These are phyloP conservation scores for Sisyra terminalis DNA, from an alignment of 2,888 invertebrate genomes.

Conservation along the genomic window DNA sequence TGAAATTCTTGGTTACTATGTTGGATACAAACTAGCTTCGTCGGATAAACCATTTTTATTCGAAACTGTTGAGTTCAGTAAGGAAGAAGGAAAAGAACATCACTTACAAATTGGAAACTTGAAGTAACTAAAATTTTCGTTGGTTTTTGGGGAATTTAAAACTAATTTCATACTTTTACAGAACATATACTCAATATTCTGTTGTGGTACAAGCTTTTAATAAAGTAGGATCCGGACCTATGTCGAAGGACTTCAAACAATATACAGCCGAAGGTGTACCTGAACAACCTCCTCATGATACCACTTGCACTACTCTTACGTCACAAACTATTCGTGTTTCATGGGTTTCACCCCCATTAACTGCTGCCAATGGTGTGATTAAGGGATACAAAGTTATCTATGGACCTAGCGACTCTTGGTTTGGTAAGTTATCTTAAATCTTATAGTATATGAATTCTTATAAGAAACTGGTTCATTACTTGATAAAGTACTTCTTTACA, in stretches of 20 bases:
- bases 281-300: conserved; percentile 81
- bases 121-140: conserved; percentile 29
- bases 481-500: too few relatives aligned
- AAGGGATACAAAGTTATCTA: conserved; percentile 92
- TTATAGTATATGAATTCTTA: too few relatives aligned
- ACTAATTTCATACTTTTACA: conserved; percentile 22
- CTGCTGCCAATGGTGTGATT: conserved; percentile 85
- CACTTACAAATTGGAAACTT: conserved; percentile 65
- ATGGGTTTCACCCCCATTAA: conserved; percentile 87
- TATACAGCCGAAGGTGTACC: conserved; percentile 91
- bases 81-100: conserved; percentile 84
- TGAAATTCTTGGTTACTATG: conserved; percentile 79
- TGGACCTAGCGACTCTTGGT: conserved; percentile 82
- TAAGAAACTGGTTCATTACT: too few relatives aligned
- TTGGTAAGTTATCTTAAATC: conserved; percentile 50
- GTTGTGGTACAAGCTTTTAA: conserved; percentile 92
- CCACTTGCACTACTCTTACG: conserved; percentile 81
- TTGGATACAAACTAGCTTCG: conserved; percentile 72
- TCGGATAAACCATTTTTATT: conserved; percentile 77
- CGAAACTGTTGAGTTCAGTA: conserved; percentile 81
- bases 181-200: conserved; percentile 90
- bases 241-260: conserved; percentile 74
- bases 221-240: conserved; percentile 83
- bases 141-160: background rate
- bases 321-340: conserved; percentile 88